phyloP scores from a whole-genome alignment of 2,113 vertebrate species.

The Pteropus alecto region DNA sequence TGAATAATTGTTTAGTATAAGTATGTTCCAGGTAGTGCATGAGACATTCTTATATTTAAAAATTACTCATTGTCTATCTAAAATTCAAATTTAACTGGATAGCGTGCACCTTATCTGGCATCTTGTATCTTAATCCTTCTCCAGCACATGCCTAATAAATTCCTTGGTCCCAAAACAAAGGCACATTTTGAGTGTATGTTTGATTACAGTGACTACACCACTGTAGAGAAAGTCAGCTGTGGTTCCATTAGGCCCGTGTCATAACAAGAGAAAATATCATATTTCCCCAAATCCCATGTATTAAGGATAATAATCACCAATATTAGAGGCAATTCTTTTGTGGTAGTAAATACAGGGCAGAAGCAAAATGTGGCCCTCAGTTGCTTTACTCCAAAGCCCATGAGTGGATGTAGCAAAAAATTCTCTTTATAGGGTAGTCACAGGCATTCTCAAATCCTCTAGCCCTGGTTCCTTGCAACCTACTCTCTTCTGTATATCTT shows the following conservation, averaged over 20 bases:
- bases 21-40: neutral
- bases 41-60: neutral
- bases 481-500: neutral
- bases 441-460: neutral
- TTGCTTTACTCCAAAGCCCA: neutral
- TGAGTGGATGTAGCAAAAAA: neutral
- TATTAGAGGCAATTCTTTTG: neutral
- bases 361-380: neutral
- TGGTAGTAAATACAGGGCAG: neutral
- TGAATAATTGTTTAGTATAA: neutral
- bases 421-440: neutral
- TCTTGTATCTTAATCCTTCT: neutral
- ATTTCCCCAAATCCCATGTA: neutral
- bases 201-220: neutral
- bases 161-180: neutral
- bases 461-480: neutral
- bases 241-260: neutral
- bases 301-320: neutral
- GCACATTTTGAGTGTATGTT: neutral
- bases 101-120: neutral
- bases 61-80: neutral
- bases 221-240: neutral
- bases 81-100: neutral
- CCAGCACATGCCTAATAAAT: neutral
- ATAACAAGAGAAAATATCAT: neutral